A percentile compares a stretch with the other conserved stretches of the same genome.
These are phyloP conservation scores for Ciconia boyciana DNA, from an alignment of 2,113 vertebrate genomes.

Conservation along the genomic window DNA sequence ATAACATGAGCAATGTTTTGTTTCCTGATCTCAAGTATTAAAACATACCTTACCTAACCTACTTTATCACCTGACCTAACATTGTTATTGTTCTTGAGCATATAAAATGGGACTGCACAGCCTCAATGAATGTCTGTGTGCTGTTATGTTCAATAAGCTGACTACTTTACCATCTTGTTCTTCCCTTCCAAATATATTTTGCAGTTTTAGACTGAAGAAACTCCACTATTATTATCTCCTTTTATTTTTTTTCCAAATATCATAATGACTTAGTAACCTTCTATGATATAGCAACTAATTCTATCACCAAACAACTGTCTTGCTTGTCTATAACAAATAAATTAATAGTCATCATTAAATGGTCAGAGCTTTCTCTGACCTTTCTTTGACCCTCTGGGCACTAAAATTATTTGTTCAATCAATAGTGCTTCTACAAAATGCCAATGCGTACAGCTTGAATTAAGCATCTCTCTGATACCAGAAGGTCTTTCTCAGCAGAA, in stretches of 20 bases:
- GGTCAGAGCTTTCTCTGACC: slow-evolving; percentile 6
- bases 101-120: background rate
- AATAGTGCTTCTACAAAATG: slow-evolving; percentile 8
- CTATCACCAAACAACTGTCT: background rate
- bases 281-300: slow-evolving; percentile 15
- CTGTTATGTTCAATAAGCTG: background rate
- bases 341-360: slow-evolving; percentile 39
- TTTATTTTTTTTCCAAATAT: background rate
- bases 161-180: background rate
- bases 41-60: background rate
- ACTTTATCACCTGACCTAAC: background rate
- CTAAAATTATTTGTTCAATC: slow-evolving; percentile 14
- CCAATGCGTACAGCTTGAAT: slow-evolving; percentile 2
- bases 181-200: background rate
- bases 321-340: background rate
- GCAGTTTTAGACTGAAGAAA: background rate
- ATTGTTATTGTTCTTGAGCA: background rate
- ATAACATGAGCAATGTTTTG: rapidly evolving
- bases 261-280: background rate
- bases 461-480: slow-evolving; percentile 37
- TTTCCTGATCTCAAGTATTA: background rate
- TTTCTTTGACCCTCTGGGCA: slow-evolving; percentile 8
- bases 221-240: background rate
- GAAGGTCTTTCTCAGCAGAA: slow-evolving; percentile 27
- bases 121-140: background rate